Conservation (phyloP, 2,797 vertebrate genomes). For the Eidolon dupreanum region DNA sequence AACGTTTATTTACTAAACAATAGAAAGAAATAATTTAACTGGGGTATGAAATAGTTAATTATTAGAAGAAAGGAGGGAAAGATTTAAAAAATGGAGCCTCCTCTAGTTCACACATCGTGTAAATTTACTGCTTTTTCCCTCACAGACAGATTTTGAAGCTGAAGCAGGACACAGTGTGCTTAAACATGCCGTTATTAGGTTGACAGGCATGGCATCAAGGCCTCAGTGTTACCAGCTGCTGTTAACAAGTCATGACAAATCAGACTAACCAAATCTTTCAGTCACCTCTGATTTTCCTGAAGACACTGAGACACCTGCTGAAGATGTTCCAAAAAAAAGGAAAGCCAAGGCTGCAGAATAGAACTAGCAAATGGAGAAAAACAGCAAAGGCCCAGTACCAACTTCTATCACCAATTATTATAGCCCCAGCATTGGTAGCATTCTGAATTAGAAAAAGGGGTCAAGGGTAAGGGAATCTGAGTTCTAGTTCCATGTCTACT, state of each 20-base stretch:
- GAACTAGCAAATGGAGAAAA: neutral
- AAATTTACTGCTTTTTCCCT: neutral
- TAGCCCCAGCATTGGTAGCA: neutral
- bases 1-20: neutral
- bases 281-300: slow-evolving; percentile 17
- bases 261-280: neutral
- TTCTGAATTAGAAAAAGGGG: neutral
- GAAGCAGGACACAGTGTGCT: neutral
- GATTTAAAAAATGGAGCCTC: neutral
- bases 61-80: neutral
- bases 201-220: neutral
- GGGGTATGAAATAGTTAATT: neutral
- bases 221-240: neutral
- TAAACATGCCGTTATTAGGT: neutral
- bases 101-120: fast-evolving
- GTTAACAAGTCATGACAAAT: slow-evolving; percentile 22
- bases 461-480: neutral
- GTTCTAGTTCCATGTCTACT: neutral
- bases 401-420: neutral
- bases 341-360: neutral
- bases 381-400: neutral
- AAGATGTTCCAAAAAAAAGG: neutral
- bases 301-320: neutral
- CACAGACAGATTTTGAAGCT: neutral
- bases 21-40: slow-evolving; percentile 6